phyloP scores from a whole-genome alignment of 2,113 vertebrate genomes.

The Illadopsis cleaveri region DNA sequence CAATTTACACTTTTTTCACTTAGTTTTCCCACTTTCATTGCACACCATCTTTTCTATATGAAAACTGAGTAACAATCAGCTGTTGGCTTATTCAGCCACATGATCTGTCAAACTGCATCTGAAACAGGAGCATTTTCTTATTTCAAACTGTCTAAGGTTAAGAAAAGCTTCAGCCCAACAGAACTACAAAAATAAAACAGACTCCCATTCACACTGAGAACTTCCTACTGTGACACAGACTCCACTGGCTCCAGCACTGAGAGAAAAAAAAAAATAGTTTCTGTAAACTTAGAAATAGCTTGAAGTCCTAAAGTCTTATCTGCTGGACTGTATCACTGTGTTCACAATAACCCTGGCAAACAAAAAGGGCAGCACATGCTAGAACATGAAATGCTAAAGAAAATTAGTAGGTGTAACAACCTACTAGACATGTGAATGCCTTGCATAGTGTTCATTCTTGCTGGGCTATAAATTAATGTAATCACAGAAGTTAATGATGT shows the following conservation, averaged over 20 bases:
- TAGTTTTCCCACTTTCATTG: neutral
- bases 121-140: neutral
- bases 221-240: neutral
- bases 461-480: conserved; percentile 30
- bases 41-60: neutral
- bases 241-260: neutral
- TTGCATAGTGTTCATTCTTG: conserved; percentile 5
- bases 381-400: conserved; percentile 20
- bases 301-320: neutral
- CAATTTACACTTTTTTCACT: neutral
- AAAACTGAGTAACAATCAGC: neutral
- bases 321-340: neutral
- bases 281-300: neutral
- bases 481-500: conserved; percentile 17
- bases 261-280: neutral
- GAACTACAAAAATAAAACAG: conserved; percentile 21
- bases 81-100: neutral
- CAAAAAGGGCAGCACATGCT: neutral
- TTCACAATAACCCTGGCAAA: neutral
- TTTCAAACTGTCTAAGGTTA: neutral
- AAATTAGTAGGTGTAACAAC: conserved; percentile 42
- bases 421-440: conserved; percentile 18
- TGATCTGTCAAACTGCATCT: neutral
- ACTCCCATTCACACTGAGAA: conserved; percentile 8
- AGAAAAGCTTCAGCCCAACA: neutral